These are phyloP conservation scores for Parazoanthus darwini DNA, from an alignment of 92 coral and sea anemone genomes.

Conservation along the genomic window DNA sequence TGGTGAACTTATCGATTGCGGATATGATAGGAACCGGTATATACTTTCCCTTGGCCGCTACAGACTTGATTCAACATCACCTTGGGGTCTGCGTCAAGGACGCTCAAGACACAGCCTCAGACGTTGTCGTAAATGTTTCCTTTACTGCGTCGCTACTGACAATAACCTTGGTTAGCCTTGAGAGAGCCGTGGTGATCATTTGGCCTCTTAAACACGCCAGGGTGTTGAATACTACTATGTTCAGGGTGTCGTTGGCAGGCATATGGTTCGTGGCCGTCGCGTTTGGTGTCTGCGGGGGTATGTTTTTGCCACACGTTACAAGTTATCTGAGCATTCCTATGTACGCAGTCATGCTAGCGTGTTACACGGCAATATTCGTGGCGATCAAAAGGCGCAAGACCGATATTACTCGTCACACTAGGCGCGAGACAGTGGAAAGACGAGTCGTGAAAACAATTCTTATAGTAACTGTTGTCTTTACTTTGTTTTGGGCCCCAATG, in stretches of 20 bases:
- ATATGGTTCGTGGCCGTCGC: conserved; percentile 5
- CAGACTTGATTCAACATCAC: background rate
- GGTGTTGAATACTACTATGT: background rate
- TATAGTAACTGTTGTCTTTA: too few species aligned
- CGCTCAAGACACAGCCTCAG: background rate
- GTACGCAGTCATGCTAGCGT: background rate
- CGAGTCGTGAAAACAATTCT: too few species aligned
- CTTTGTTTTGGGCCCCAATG: too few species aligned
- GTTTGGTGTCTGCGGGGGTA: background rate
- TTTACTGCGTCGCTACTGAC: background rate
- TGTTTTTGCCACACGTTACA: background rate
- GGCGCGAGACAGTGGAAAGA: too few species aligned
- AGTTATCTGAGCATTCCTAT: conserved; percentile 2
- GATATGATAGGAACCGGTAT: background rate
- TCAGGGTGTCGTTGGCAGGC: background rate
- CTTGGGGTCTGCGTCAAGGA: background rate
- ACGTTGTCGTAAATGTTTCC: background rate
- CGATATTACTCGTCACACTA: too few species aligned
- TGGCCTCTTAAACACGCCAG: background rate
- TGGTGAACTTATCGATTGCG: conserved; percentile 2
- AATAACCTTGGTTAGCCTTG: background rate
- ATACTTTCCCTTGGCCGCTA: background rate
- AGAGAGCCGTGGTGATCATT: background rate
- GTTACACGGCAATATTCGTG: conserved; percentile 3
- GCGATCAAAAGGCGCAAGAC: background rate